Evolutionary conservation across 2,888 invertebrate genomes (phyloP), one percentile per base, ranked within the genome.

Genomic region (Drosophila algonquin): DNA sequence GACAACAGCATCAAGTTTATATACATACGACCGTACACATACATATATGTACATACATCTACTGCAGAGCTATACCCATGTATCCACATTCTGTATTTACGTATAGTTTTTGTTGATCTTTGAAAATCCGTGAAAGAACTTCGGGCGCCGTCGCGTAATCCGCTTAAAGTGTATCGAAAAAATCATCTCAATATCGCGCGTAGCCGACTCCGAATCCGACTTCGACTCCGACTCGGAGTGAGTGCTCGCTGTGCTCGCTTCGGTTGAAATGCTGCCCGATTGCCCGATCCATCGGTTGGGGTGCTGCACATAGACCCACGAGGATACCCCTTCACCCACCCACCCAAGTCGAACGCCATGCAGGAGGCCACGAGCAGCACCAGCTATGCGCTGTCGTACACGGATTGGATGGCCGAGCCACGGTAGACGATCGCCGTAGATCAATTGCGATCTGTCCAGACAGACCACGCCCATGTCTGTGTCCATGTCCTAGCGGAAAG

Each of bases 341-440:
- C 48, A 40, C n/a, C 40, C 10, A 45, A 27, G 18, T 54, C 45
- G 3, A 53, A 18, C 77, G 78, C 16, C 45, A 92, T 92, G 92
- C 82, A 82, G 85, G 92, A 92, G 90, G 90, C 90, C 74, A 91
- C 90, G 69, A 90, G 90, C 82, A 89, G 64, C 8, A 56, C 64
- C 35, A 67, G 90, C 76, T 92, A 91, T 83, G 90, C 92, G 70
- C 87, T 92, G 75, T 91, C 92, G 83, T 92, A 92, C 76, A 90
- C 91, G 77, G 92, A 92, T 81, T 92, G 92, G 92, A 91, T 92
- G 74, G 89, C 90, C 69, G 92, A 92, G 74, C 89, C 91, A 88
- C 91, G 92, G 92, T 92, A 91, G 81, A 40, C 21, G 48, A 16
- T 18, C 32, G 5, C 3, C n/a, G 51, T 18, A 18, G 18, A 18